Evolutionary conservation across 2,888 invertebrate species (phyloP).

Genomic region (Nipponacmea schrenckii): DNA sequence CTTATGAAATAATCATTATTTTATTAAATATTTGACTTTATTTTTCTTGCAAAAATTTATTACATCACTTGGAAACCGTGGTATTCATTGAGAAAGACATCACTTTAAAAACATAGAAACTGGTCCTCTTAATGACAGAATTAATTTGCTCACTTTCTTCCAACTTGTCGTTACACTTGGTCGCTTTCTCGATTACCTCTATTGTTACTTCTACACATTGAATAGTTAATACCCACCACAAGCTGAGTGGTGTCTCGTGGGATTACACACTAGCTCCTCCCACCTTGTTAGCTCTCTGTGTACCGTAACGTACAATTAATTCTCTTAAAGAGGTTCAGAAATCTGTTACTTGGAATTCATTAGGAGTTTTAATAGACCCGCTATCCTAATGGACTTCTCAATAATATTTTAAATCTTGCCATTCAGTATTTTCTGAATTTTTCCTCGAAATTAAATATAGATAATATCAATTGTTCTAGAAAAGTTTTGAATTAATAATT

Average conservation of each 20-base stretch:
- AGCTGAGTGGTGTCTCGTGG: not conserved
- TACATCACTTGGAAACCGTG: no score
- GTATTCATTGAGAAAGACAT: no score
- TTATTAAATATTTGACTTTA: no score
- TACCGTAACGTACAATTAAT: not conserved
- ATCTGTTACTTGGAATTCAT: conserved; percentile 1
- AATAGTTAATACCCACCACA: not conserved
- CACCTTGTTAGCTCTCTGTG: not conserved
- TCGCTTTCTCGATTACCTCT: not conserved
- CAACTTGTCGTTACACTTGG: not conserved
- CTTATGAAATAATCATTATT: no score
- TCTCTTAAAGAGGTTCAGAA: not conserved
- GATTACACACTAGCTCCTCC: not conserved
- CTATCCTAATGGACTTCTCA: not conserved
- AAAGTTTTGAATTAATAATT: no score
- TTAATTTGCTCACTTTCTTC: not conserved
- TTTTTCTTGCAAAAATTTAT: no score
- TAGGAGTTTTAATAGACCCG: not conserved
- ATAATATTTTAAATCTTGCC: no score
- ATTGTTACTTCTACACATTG: not conserved
- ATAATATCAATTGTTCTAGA: no score
- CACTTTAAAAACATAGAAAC: no score
- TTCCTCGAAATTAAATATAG: no score
- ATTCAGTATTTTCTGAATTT: no score
- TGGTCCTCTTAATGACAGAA: not conserved